A percentile compares a stretch with the other conserved stretches of the same genome.
Evolutionary conservation across 1,140 invertebrate genomes (phyloP).

Genomic region (Trichonephila clavata): DNA sequence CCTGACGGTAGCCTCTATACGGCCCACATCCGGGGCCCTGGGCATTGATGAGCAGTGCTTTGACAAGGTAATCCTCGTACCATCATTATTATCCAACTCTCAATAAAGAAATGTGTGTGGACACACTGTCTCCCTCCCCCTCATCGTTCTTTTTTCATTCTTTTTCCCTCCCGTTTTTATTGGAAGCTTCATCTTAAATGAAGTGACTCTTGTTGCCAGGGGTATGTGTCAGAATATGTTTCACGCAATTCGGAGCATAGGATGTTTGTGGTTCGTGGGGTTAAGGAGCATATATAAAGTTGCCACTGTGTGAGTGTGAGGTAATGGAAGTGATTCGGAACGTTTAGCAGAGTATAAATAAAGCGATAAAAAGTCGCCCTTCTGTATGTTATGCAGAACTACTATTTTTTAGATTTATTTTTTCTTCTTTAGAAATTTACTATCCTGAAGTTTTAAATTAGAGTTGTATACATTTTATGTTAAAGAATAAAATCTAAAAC

Average conservation of each 20-base stretch:
- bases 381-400: too few relatives aligned
- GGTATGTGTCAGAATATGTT: constrained; percentile 29
- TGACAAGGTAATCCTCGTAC: constrained; percentile 71
- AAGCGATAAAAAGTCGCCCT: not conserved
- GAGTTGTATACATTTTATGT: too few relatives aligned
- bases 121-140: not conserved
- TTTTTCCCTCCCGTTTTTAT: not conserved
- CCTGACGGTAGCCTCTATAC: not conserved
- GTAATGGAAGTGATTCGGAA: constrained; percentile 10
- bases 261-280: not conserved
- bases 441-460: too few relatives aligned
- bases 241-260: not conserved
- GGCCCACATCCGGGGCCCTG: constrained; percentile 71
- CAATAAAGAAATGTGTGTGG: constrained; percentile 39
- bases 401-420: too few relatives aligned
- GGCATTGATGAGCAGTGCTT: constrained; percentile 21
- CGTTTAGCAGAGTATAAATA: not conserved
- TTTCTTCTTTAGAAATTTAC: too few relatives aligned
- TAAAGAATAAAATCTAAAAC: too few relatives aligned
- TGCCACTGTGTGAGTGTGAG: constrained; percentile 8
- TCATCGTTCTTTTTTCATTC: not conserved
- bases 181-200: constrained; percentile 18
- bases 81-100: constrained; percentile 53
- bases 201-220: constrained; percentile 41
- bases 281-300: not conserved